Conservation (phyloP, 2,797 vertebrate species). For the Siniperca obscura region DNA sequence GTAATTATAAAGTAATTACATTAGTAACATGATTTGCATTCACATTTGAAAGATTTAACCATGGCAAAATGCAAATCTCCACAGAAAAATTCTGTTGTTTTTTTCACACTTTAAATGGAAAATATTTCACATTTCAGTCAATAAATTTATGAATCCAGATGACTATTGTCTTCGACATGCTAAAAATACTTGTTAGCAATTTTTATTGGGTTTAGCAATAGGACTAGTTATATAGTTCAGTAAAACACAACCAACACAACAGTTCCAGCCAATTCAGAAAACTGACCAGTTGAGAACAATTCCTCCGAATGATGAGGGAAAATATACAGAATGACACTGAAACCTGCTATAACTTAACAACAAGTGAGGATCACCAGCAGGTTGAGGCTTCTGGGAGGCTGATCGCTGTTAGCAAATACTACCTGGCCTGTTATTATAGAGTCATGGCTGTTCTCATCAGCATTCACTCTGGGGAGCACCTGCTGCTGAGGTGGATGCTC, state of each 20-base stretch:
- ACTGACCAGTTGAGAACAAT: neutral
- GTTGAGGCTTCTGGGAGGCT: conserved; percentile 22
- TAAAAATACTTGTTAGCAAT: neutral
- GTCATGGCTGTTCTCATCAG: conserved; percentile 74
- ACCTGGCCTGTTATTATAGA: conserved; percentile 63
- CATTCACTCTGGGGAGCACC: conserved; percentile 76
- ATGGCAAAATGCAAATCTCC: neutral
- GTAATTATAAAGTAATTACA: conserved; percentile 16
- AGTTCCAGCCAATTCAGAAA: neutral
- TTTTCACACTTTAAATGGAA: neutral
- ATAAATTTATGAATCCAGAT: neutral
- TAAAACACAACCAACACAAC: neutral
- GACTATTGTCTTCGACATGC: neutral
- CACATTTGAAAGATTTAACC: neutral
- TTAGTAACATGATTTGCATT: neutral
- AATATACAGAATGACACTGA: neutral
- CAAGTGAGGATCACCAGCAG: conserved; percentile 22
- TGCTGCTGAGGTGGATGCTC: conserved; percentile 77
- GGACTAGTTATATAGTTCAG: neutral
- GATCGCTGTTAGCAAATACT: conserved; percentile 53
- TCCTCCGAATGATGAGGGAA: neutral
- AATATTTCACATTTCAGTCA: neutral
- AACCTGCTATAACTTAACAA: conserved; percentile 27
- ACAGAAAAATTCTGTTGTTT: neutral
- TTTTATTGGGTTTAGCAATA: neutral